These are phyloP conservation scores for Scolopax bukidnonensis DNA, from an alignment of 2,797 vertebrate genomes.

Conservation along the genomic window DNA sequence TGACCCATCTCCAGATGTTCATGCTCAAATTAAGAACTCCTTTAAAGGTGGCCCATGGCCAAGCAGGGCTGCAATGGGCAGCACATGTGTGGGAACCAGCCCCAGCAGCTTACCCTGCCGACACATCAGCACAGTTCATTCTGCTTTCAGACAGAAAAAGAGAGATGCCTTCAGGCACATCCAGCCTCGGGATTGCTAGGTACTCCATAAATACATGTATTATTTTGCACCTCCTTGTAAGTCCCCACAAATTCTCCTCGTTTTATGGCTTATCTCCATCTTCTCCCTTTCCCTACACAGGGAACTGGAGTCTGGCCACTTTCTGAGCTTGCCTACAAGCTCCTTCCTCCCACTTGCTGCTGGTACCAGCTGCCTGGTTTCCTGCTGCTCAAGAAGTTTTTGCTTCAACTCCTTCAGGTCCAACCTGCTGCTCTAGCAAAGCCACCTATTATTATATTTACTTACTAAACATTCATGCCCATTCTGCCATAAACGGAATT, in stretches of 20 bases:
- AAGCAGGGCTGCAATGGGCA: neutral
- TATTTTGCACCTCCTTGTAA: neutral
- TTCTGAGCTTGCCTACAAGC: neutral
- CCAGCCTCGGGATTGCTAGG: neutral
- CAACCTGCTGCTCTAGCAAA: neutral
- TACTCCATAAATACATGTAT: no score
- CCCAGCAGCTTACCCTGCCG: neutral
- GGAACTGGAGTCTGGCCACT: neutral
- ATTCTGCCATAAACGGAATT: neutral
- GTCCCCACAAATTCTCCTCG: neutral
- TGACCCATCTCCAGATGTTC: neutral
- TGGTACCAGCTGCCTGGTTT: neutral
- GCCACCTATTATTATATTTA: neutral
- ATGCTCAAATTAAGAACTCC: neutral
- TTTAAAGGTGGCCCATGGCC: neutral
- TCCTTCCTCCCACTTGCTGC: accelerated
- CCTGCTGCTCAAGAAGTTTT: neutral
- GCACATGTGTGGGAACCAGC: neutral
- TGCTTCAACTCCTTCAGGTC: neutral
- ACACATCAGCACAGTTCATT: neutral
- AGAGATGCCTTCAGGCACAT: neutral
- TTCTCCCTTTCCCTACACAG: neutral
- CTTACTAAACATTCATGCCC: neutral
- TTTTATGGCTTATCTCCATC: neutral
- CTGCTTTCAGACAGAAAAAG: neutral